Percentiles rank a stretch among this genome's conserved stretches.
Evolutionary conservation across 2,888 invertebrate genomes (phyloP).

Genomic region (Dryocosmus kuriphilus): DNA sequence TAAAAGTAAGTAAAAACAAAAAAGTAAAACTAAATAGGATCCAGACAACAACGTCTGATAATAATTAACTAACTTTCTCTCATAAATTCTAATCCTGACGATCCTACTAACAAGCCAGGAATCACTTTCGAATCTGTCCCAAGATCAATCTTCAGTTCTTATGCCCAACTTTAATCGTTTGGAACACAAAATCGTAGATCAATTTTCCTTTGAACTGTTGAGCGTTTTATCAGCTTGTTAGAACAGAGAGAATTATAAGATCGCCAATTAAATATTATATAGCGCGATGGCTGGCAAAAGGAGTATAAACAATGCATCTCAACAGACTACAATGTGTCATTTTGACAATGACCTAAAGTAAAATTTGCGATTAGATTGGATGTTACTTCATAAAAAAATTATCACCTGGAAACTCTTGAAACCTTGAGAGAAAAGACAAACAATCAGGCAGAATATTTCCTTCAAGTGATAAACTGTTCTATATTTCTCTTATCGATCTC

Average conservation of each 20-base stretch:
- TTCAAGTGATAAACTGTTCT: neutral
- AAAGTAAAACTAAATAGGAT: no score
- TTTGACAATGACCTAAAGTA: neutral
- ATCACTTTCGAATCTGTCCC: slow-evolving; percentile 14
- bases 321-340: neutral
- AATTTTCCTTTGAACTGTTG: neutral
- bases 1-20: no score
- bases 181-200: neutral
- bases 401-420: neutral
- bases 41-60: no score
- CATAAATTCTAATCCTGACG: no score
- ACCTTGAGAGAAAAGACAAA: neutral
- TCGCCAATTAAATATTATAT: no score
- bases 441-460: neutral
- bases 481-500: neutral
- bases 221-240: neutral
- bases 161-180: neutral
- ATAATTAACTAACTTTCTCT: no score
- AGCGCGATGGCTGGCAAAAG: neutral
- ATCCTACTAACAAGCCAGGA: neutral
- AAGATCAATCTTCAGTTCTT: slow-evolving; percentile 12
- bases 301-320: neutral
- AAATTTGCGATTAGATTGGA: neutral
- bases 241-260: neutral
- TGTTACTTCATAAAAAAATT: neutral